phyloP scores from a whole-genome alignment of 2,888 invertebrate genomes.

The Drosophila colorata region DNA sequence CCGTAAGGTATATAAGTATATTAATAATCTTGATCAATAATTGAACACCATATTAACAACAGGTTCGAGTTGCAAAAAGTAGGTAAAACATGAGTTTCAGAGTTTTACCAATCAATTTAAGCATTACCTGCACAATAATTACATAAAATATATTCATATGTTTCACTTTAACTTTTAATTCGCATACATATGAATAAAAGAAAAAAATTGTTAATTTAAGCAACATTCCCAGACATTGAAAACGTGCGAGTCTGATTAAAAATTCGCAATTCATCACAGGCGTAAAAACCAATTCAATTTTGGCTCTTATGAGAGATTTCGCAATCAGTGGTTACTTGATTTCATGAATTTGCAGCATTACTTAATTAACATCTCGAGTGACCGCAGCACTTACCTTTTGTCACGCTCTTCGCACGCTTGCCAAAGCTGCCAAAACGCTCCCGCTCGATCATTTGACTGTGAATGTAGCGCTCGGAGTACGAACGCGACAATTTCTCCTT shows the following conservation, averaged over 20 bases:
- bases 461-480: slow-evolving; percentile 87
- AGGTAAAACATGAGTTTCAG: no score
- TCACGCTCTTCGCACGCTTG: slow-evolving; percentile 86
- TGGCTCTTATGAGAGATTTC: not conserved
- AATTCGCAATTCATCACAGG: slow-evolving; percentile 11
- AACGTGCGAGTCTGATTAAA: slow-evolving; percentile 5
- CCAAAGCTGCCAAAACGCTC: slow-evolving; percentile 90
- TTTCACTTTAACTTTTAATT: not conserved
- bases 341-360: not conserved
- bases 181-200: not conserved
- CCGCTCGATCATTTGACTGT: slow-evolving; percentile 87
- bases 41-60: no score
- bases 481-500: slow-evolving; percentile 90
- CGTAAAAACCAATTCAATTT: not conserved
- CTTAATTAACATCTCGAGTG: not conserved
- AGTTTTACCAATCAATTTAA: no score
- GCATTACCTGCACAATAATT: no score
- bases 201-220: not conserved
- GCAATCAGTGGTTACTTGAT: not conserved
- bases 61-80: no score
- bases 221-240: not conserved
- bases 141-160: no score
- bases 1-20: no score
- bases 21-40: no score
- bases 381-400: slow-evolving; percentile 70